Percentiles rank a stretch among this genome's conserved stretches.
phyloP scores from a whole-genome alignment of 2,113 vertebrate species.

The Microtus montanus region DNA sequence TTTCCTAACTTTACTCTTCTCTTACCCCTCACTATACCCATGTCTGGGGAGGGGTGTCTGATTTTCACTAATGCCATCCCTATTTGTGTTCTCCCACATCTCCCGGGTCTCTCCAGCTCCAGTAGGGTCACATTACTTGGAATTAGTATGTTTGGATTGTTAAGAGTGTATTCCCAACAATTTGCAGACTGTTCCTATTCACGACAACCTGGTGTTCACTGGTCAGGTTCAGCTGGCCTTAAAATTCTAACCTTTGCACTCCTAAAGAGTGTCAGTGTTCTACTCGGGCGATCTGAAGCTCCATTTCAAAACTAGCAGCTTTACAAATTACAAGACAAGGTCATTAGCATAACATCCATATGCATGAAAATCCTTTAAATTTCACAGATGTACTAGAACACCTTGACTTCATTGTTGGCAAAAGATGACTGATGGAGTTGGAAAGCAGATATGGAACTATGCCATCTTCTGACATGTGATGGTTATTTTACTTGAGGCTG shows the following conservation, averaged over 20 bases:
- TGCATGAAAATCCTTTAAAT: slow-evolving; percentile 19
- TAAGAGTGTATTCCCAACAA: background rate
- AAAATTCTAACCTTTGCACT: background rate
- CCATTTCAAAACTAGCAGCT: slow-evolving; percentile 31
- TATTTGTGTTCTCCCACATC: background rate
- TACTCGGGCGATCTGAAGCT: background rate
- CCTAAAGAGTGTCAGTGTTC: background rate
- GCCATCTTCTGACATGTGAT: slow-evolving; percentile 6
- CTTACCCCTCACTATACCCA: background rate
- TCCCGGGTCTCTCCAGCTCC: background rate
- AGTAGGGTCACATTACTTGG: background rate
- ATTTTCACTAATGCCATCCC: background rate
- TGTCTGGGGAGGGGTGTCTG: background rate
- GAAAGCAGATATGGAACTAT: background rate
- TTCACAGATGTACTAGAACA: background rate
- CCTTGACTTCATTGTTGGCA: slow-evolving; percentile 17
- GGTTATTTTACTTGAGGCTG: slow-evolving; percentile 43
- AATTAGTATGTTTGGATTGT: background rate
- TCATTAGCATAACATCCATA: slow-evolving; percentile 41
- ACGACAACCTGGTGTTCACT: background rate
- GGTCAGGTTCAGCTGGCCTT: slow-evolving; percentile 12
- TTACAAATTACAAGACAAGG: slow-evolving; percentile 34
- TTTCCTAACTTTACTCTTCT: background rate
- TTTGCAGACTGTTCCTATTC: background rate
- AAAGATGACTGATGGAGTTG: slow-evolving; percentile 6